Base-by-base conservation (phyloP, 2,888 invertebrate genomes). In the Esperia sulphurella region DNA sequence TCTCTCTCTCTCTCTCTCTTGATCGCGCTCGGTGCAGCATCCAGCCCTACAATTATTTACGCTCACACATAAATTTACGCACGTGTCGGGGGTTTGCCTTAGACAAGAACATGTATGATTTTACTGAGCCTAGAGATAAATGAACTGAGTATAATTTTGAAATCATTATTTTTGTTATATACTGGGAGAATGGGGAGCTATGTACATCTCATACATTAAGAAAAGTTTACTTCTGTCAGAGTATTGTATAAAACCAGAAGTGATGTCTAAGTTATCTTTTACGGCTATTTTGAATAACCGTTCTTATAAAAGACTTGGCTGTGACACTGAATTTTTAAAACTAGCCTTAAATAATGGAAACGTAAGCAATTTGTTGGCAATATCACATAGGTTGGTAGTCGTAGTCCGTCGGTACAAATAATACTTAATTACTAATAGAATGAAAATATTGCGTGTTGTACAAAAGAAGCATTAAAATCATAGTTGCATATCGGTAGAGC, bases 281-380 rank as follows among this genome's bases (percentile, higher is more conserved):
- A n/a, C n/a, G n/a, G n/a, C n/a, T 35, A 35, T 35, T 31, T 31
- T 35, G n/a, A 35, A n/a, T 2, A 21, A 21, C 21, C 21, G 21
- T 21, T 21, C 21, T 21, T 21, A 21, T 21, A 21, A 21, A 21
- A 39, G 31, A 28, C 31, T 31, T 43, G 38, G 14, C 31, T 39
- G 43, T 13, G 49, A 52, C 53, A 52, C 53, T 48, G 49, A 7
- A 21, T 30, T 1, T 39, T 35, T 35, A 35, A 35, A 35, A 35
- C 2, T 3, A 6, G 35, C 9, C n/a, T n/a, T n/a, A 6, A 35
- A n/a, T 35, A n/a, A 2, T 10, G 12, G 9, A 35, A 38, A 40
- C 9, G 21, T 45, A 59, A 61, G 59, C 61, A 59, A 61, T 50
- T 52, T 55, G 42, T 50, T 49, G 44, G 56, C 57, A 59, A 57